Conservation (phyloP, 2,888 invertebrate species). For the Stenolophus ochropezus region DNA sequence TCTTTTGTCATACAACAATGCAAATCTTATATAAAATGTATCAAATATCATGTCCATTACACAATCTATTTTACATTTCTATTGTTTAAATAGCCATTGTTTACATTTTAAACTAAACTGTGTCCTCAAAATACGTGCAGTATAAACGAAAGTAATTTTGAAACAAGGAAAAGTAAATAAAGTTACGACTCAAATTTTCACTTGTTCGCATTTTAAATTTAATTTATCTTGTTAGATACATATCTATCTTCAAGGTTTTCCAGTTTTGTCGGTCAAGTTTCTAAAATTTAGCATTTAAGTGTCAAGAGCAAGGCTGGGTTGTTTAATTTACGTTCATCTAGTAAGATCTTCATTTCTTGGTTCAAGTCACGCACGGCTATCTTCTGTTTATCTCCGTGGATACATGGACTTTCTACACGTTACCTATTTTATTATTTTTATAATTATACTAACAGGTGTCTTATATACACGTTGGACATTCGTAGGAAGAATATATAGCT, state of each 20-base stretch:
- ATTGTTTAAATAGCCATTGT: constrained; percentile 23
- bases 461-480: not conserved
- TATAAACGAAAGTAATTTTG: not conserved
- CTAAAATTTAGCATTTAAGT: constrained; percentile 61
- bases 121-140: not conserved
- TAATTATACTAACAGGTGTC: constrained; percentile 35
- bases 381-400: not conserved
- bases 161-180: not conserved
- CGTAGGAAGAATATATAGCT: constrained; percentile 9
- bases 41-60: constrained; percentile 17
- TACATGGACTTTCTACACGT: constrained; percentile 23
- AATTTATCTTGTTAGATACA: not conserved
- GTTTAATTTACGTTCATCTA: constrained; percentile 25
- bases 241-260: constrained; percentile 62
- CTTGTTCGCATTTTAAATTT: not conserved
- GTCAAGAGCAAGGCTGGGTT: constrained; percentile 63
- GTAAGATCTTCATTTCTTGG: not conserved
- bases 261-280: constrained; percentile 63
- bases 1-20: constrained; percentile 3
- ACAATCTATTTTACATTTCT: constrained; percentile 21
- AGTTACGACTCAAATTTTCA: not conserved
- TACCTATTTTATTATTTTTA: constrained; percentile 30
- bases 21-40: not conserved
- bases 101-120: not conserved
- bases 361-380: constrained; percentile 32